Conservation (phyloP, 1,140 invertebrate species). For the Aricia agestis region DNA sequence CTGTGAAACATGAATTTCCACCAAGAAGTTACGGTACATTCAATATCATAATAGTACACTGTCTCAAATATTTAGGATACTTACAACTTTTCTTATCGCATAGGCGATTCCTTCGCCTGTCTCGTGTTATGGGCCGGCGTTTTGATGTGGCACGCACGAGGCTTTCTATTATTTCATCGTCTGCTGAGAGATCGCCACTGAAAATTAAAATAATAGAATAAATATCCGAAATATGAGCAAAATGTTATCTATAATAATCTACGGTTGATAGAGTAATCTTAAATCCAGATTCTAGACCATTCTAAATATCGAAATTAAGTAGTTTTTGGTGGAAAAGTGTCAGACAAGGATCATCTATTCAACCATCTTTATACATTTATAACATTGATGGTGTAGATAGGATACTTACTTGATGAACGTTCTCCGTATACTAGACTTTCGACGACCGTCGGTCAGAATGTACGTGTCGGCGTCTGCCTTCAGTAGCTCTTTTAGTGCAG, state of each 20-base stretch:
- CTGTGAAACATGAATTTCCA: too few species aligned
- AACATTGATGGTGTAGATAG: too few species aligned
- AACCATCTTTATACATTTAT: too few species aligned
- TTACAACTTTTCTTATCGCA: conserved; percentile 57
- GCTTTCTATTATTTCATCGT: conserved; percentile 62
- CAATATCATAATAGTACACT: too few species aligned
- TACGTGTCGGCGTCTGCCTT: conserved; percentile 51
- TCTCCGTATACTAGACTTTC: conserved; percentile 37
- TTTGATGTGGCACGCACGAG: conserved; percentile 54
- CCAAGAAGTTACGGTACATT: too few species aligned
- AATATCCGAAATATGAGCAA: too few species aligned
- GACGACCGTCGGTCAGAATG: conserved; percentile 45
- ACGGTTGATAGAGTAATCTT: too few species aligned
- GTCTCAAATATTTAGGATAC: conserved; percentile 22
- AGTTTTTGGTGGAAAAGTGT: too few species aligned
- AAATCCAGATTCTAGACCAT: too few species aligned
- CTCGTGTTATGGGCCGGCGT: conserved; percentile 38
- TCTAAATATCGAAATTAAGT: too few species aligned
- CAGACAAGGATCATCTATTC: too few species aligned
- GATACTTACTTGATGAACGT: conserved; percentile 23
- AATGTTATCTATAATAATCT: too few species aligned
- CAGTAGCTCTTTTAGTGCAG: conserved; percentile 55
- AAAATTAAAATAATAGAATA: conserved; percentile 21
- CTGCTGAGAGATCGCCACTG: conserved; percentile 52
- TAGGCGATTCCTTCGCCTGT: conserved; percentile 47